Conservation (phyloP, 2,113 vertebrate species). For the Amblyopsis rosae region DNA sequence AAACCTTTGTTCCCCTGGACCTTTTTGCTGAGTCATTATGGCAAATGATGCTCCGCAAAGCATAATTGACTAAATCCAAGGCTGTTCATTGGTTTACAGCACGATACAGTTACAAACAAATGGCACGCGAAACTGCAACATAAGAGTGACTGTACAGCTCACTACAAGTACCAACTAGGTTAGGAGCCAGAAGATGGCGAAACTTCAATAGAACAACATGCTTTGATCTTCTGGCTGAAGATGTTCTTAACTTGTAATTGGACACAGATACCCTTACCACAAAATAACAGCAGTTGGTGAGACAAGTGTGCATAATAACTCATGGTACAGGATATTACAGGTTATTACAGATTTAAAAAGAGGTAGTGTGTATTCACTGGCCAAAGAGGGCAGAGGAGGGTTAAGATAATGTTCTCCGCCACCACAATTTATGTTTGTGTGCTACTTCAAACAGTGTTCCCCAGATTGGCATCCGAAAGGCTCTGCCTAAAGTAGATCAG, state of each 20-base stretch:
- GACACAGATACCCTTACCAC: slow-evolving; percentile 18
- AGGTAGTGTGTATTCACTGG: background rate
- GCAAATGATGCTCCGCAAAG: slow-evolving; percentile 21
- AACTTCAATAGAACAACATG: slow-evolving; percentile 26
- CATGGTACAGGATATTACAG: background rate
- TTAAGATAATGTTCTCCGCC: slow-evolving; percentile 28
- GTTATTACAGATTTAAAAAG: no score
- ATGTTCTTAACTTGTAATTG: slow-evolving; percentile 19
- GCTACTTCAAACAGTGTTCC: no score
- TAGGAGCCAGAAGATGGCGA: slow-evolving; percentile 10
- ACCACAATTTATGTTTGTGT: background rate
- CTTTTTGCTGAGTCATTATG: slow-evolving; percentile 45
- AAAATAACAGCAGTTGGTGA: slow-evolving; percentile 24
- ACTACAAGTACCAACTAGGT: slow-evolving; percentile 1
- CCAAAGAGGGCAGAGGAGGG: slow-evolving; percentile 35
- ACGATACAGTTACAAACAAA: slow-evolving; percentile 20
- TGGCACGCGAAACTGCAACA: slow-evolving; percentile 15
- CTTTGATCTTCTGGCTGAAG: slow-evolving; percentile 44
- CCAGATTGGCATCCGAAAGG: no score
- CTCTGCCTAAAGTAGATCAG: no score
- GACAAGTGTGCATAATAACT: slow-evolving; percentile 19
- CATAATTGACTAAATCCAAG: slow-evolving; percentile 31
- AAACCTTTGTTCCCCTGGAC: slow-evolving; percentile 17
- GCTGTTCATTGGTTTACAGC: slow-evolving; percentile 25
- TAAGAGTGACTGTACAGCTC: background rate